Evolutionary conservation across 2,113 vertebrate genomes (phyloP).

Genomic region (Prinia subflava): DNA sequence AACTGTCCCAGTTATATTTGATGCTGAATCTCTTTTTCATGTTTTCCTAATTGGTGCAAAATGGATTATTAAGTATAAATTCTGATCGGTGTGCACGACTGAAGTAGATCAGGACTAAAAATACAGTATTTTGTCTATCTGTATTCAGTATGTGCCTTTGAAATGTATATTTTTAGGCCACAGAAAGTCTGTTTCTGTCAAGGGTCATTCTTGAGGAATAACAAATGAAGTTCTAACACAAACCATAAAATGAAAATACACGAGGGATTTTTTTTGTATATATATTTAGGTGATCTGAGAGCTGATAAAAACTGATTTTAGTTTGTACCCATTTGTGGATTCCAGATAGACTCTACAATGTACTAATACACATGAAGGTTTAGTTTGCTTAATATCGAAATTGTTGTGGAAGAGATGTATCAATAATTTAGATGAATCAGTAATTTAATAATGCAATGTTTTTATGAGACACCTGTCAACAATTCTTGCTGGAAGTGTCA

Average conservation of each 20-base stretch:
- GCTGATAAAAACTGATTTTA: not conserved
- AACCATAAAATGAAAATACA: not conserved
- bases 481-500: not conserved
- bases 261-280: not conserved
- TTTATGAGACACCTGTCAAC: not conserved
- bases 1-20: slow-evolving; percentile 5
- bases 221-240: not conserved
- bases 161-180: not conserved
- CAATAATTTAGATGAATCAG: not conserved
- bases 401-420: not conserved
- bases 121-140: not conserved
- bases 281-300: not conserved
- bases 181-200: not conserved
- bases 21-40: not conserved
- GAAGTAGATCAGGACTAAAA: not conserved
- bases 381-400: not conserved
- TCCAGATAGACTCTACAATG: not conserved
- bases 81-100: not conserved
- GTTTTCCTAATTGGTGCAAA: slow-evolving; percentile 42
- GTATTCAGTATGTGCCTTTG: not conserved
- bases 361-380: not conserved
- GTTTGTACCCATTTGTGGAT: not conserved
- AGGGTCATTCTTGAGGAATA: not conserved
- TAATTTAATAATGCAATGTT: not conserved
- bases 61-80: not conserved